Percentiles rank a stretch among this genome's conserved stretches.
Conservation (phyloP, 2,797 vertebrate species). For the Coregonus sp. region DNA sequence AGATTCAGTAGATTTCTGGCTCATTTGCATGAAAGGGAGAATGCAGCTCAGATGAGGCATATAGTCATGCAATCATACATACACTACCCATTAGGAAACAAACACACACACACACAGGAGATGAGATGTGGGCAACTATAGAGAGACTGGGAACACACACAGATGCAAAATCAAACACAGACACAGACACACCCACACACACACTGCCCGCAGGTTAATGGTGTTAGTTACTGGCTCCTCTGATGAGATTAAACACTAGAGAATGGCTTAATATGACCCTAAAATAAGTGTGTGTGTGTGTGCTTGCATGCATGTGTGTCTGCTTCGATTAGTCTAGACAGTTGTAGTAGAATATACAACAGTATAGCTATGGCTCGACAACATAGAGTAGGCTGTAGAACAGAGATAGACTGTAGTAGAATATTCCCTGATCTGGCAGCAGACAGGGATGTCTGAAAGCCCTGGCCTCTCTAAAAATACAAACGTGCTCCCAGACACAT, state of each 20-base stretch:
- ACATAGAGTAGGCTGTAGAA: background rate
- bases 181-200: background rate
- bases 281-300: background rate
- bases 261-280: slow-evolving; percentile 6
- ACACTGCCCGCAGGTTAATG: slow-evolving; percentile 18
- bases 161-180: background rate
- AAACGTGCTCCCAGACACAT: background rate
- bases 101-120: background rate
- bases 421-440: background rate
- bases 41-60: background rate
- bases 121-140: background rate
- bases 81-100: background rate
- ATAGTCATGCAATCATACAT: background rate
- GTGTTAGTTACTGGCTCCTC: slow-evolving; percentile 15
- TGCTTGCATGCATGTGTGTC: background rate
- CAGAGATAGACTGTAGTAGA: background rate
- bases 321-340: background rate
- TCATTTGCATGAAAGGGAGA: background rate
- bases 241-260: slow-evolving; percentile 9
- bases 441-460: background rate
- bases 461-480: slow-evolving; percentile 2
- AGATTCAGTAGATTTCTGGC: background rate
- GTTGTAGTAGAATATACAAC: background rate
- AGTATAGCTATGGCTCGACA: background rate
- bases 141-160: background rate